Base-by-base conservation (phyloP, 2,888 invertebrate species). In the Leptura quadrifasciata region DNA sequence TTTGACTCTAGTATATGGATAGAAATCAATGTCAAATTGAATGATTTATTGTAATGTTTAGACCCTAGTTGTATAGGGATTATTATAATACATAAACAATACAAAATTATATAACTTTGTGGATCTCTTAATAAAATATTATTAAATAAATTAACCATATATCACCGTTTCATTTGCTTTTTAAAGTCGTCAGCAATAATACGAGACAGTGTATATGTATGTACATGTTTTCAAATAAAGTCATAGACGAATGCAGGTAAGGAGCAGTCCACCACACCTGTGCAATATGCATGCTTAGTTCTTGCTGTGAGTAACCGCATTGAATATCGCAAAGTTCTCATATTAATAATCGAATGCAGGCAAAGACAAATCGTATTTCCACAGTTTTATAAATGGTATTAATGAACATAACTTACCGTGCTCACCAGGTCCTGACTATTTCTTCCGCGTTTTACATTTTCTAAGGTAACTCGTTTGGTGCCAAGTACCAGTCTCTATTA, bases 211-310 rank as follows among this genome's bases (percentile, higher is more conserved):
- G 27, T 6, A 31, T 31, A 6, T 31, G 6, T 31, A 31, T 31
- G 4, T 31, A 31, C 27, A 18, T 9, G 58, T 17, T 58, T 24
- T 58, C 17, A 58, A 73, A 74, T 74, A 69, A 69, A 74, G 69
- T 27, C 55, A 31, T 60, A 61, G 20, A 18, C 21, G 8, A 69
- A 54, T 18, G 39, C 9, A 67, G 17, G 58, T 21, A 76, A 78
- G 76, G 75, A 78, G 76, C 75, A 76, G 61, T 69, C 47, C 52
- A 77, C 79, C 79, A 79, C 79, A 79, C 79, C 79, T 79, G 79
- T 71, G 72, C 73, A 72, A 77, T 79, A 77, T 71, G 72, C 73
- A 72, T 76, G 76, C 76, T 73, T 75, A 31, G 75, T 76, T 68
- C 74, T 71, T 72, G 64, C 75, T 70, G 76, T 39, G 76, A 75